phyloP scores from a whole-genome alignment of 2,113 vertebrate genomes.

The Tautogolabrus adspersus region DNA sequence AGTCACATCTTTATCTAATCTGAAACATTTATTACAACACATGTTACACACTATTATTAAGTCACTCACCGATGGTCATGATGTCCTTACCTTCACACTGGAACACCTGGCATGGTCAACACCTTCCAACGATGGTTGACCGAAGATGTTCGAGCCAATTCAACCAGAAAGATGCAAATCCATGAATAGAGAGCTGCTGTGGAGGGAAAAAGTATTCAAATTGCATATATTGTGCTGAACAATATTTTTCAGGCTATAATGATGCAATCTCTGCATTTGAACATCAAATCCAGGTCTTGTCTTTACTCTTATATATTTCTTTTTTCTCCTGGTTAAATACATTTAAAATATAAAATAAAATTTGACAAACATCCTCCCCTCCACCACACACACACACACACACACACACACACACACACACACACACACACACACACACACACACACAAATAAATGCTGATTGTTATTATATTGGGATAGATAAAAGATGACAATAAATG shows the following conservation, averaged over 20 bases:
- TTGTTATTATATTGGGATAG: too few species aligned
- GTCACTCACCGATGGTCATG: conserved; percentile 37
- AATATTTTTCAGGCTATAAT: not conserved
- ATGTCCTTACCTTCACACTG: not conserved
- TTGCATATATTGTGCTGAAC: not conserved
- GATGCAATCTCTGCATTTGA: not conserved
- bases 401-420: too few species aligned
- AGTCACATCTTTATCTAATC: not conserved
- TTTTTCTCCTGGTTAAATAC: too few species aligned
- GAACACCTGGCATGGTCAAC: not conserved
- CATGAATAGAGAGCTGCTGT: not conserved
- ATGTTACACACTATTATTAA: not conserved
- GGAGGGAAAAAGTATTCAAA: conserved; percentile 35
- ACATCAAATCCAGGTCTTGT: not conserved
- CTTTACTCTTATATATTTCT: too few species aligned
- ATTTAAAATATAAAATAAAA: too few species aligned
- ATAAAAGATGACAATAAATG: too few species aligned
- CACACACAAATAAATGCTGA: too few species aligned
- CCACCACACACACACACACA: too few species aligned
- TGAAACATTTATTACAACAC: not conserved
- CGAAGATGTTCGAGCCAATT: conserved; percentile 4
- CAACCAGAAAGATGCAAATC: conserved; percentile 56
- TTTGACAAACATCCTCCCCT: too few species aligned
- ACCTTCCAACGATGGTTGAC: conserved; percentile 7
- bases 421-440: too few species aligned